Base-by-base conservation (phyloP, 2,113 vertebrate species). In the Rhagologus leucostigma region DNA sequence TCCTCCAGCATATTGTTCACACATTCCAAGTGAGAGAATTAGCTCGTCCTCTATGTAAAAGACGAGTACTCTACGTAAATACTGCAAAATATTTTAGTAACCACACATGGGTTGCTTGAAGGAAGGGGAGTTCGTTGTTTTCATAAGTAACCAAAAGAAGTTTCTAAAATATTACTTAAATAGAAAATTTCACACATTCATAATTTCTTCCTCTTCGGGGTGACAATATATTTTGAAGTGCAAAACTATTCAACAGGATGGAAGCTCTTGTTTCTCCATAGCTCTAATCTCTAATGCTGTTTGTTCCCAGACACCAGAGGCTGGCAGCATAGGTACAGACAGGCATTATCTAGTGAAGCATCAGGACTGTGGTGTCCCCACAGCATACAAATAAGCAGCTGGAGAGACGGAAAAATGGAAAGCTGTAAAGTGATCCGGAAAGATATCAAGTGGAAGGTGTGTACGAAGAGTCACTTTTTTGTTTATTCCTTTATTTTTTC, bases 351-450 rank as follows among this genome's bases (percentile, higher is more conserved):
- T 90, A n/a, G 35, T 3, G 11, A 90, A 84, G 62, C 88, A 96
- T 96, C 96, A 86, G 71, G 64, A 35, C 82, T 64, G 64, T 56
- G 56, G 49, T 93, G 86, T 94, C 64, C 46, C 85, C 46, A 8
- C 85, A 93, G 96, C 88, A 96, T 94, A 93, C 80, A 90, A 95
- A 96, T 94, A 91, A 93, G 96, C 60, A 92, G 85, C 39, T 42
- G 74, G 89, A 95, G 95, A 92, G 33, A 52, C 0, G 82, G 95
- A 92, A 96, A 94, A 94, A 95, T 89, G 92, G 90, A 89, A 88
- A 94, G 90, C 30, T 84, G 95, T 95, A 95, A 96, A 84, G 56
- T 84, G 88, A 97, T 94, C 90, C 3, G 22, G 83, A 90, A 85
- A 80, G 87, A 67, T 93, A 95, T 60, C 93, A 64, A 84, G 76